Evolutionary conservation across 2,797 vertebrate genomes (phyloP), one percentile per base, ranked within the genome.

Genomic region (Tragopan temminckii): DNA sequence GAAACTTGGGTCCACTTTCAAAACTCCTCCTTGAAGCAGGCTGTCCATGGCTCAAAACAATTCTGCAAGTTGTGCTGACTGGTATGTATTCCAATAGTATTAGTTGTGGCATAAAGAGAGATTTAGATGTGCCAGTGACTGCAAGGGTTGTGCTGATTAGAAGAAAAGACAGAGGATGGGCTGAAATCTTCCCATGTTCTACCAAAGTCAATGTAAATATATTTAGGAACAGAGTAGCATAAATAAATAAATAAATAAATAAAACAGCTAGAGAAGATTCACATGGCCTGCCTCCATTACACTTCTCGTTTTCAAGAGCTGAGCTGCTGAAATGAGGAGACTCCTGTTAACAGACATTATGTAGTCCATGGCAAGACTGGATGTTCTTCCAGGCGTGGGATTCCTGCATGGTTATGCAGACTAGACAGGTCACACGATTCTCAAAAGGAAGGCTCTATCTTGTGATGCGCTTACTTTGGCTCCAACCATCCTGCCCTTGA

Each of bases 381-480:
- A 0, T 2, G 7, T 48, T 4, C 2, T 16, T 43, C 17, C 38
- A n/a, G 35, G 11, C 0, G 0, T 19, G 50, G 27, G 11, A 23
- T 80, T 1, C 1, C 5, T 10, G 19, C 3, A 2, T 15, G 21
- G 35, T 36, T 18, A 3, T 13, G 35, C 24, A 77, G 58, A 25
- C 43, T 64, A 42, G 33, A 19, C 48, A 84, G 50, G 36, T 64
- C 69, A 57, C 33, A 85, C 25, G 11, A 0, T 50, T 80, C 62
- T 85, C 6, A 3, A 24, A 70, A 59, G 29, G 13, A 83, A 33
- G 19, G 21, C 2, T 8, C 31, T 13, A 8, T 40, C 77, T 59
- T 59, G 16, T 1, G 61, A 8, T 3, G 9, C 12, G 9, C 4
- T 4, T 52, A 15, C 50, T 52, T 52, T 52, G 53, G 19, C 18